Evolutionary conservation across 2,113 vertebrate genomes (phyloP).

Genomic region (Sciurus niger): DNA sequence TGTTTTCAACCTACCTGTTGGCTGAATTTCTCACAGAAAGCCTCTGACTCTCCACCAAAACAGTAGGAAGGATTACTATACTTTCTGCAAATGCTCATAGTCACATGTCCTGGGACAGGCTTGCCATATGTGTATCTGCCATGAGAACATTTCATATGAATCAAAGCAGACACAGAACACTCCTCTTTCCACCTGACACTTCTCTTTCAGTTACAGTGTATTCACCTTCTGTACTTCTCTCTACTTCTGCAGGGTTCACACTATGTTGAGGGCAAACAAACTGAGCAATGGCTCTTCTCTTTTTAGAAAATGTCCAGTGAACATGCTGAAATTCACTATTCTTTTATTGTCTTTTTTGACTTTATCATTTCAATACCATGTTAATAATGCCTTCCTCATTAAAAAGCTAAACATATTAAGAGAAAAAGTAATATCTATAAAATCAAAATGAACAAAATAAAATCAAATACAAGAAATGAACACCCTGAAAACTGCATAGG

Average conservation of each 20-base stretch:
- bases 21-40: constrained; percentile 86
- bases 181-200: neutral
- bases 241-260: neutral
- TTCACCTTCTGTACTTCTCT: neutral
- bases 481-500: neutral
- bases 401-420: neutral
- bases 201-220: neutral
- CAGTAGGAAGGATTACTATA: constrained; percentile 71
- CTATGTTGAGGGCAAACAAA: neutral
- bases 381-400: neutral
- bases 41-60: constrained; percentile 76
- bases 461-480: neutral
- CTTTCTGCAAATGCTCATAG: constrained; percentile 84
- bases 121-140: constrained; percentile 90
- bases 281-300: neutral
- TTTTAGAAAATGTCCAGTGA: neutral
- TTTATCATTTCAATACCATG: neutral
- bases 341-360: neutral
- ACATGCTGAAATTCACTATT: neutral
- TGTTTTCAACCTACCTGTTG: constrained; percentile 76
- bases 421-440: neutral
- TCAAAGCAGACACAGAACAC: neutral
- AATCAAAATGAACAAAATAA: neutral
- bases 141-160: constrained; percentile 43
- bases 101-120: constrained; percentile 84